phyloP scores from a whole-genome alignment of 2,113 vertebrate genomes.

The Halichoeres trimaculatus region DNA sequence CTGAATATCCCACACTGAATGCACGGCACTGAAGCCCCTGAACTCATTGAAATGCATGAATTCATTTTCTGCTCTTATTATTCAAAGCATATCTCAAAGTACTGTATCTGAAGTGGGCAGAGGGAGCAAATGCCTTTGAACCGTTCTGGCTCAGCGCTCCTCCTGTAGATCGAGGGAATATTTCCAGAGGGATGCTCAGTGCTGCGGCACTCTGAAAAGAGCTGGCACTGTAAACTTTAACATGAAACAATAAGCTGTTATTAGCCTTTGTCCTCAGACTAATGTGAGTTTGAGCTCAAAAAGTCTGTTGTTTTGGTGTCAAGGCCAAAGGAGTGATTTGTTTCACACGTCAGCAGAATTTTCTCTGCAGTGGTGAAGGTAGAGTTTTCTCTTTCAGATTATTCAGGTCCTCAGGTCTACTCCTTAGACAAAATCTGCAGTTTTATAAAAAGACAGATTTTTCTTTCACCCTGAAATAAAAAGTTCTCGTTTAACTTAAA shows the following conservation, averaged over 20 bases:
- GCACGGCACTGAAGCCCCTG: background rate
- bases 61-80: background rate
- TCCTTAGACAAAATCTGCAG: too few relatives aligned
- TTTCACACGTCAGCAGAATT: too few relatives aligned
- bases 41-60: conserved; percentile 1
- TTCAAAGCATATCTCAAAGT: background rate
- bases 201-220: background rate
- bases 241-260: background rate
- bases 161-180: background rate
- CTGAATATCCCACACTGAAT: background rate
- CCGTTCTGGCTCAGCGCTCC: background rate
- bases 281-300: too few relatives aligned
- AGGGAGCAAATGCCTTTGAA: background rate
- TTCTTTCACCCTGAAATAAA: background rate
- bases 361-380: too few relatives aligned
- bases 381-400: too few relatives aligned
- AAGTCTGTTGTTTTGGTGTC: too few relatives aligned
- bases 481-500: background rate
- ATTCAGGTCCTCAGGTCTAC: too few relatives aligned
- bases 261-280: background rate
- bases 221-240: conserved; percentile 12
- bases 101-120: background rate
- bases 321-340: too few relatives aligned
- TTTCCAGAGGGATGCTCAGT: background rate
- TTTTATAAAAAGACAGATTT: too few relatives aligned